These are phyloP conservation scores for Holacanthus passer DNA, from an alignment of 2,113 vertebrate species.

Conservation along the genomic window DNA sequence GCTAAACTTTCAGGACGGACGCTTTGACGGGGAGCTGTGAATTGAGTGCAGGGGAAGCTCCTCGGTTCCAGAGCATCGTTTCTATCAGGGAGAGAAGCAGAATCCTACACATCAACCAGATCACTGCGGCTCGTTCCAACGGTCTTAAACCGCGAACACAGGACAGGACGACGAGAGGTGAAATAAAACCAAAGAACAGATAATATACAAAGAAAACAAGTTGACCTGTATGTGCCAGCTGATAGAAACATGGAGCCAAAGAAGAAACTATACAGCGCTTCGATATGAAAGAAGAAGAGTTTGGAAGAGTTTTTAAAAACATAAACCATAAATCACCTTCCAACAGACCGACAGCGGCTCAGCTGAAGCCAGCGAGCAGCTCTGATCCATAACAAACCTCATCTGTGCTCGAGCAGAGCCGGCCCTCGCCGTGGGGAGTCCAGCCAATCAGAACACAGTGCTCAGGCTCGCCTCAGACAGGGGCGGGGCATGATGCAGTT, in stretches of 20 bases:
- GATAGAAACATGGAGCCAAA: slow-evolving; percentile 22
- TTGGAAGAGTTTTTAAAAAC: too few relatives aligned
- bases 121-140: too few relatives aligned
- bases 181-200: neutral
- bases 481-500: neutral
- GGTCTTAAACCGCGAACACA: too few relatives aligned
- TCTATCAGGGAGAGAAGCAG: too few relatives aligned
- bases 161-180: neutral
- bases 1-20: too few relatives aligned
- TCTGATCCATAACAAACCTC: neutral
- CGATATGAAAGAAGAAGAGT: neutral
- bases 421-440: too few relatives aligned
- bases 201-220: neutral
- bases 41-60: too few relatives aligned
- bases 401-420: neutral
- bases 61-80: too few relatives aligned
- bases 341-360: neutral
- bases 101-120: too few relatives aligned
- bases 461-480: neutral
- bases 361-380: neutral
- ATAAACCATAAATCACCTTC: neutral
- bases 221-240: neutral
- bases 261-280: neutral
- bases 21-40: too few relatives aligned
- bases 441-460: neutral